These are phyloP conservation scores for Patagioenas fasciata DNA, from an alignment of 2,113 vertebrate genomes.

Conservation along the genomic window DNA sequence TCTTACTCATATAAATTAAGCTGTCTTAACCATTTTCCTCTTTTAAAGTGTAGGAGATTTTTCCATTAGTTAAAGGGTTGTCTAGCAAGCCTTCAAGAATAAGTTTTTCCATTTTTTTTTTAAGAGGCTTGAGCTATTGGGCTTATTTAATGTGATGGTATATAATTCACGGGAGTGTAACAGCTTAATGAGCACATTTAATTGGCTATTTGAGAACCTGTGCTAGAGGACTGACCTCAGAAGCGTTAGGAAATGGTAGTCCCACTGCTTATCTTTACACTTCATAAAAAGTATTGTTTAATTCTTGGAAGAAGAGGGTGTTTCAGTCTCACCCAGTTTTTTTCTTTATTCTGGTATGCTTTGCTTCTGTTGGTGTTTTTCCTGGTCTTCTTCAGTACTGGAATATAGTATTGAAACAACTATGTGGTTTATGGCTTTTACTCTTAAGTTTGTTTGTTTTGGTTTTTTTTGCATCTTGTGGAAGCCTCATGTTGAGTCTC, in stretches of 20 bases:
- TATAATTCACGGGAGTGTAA: neutral
- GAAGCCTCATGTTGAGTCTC: neutral
- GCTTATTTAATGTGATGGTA: neutral
- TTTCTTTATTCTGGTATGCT: constrained; percentile 8
- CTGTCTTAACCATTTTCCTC: constrained; percentile 20
- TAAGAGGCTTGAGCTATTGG: neutral
- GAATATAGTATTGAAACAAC: neutral
- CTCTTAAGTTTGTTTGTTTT: neutral
- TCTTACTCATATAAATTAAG: constrained; percentile 56
- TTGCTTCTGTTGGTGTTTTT: constrained; percentile 6
- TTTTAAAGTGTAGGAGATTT: constrained; percentile 21
- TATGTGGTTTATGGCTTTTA: neutral
- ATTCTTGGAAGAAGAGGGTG: constrained; percentile 39
- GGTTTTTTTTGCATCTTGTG: neutral
- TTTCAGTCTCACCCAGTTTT: neutral
- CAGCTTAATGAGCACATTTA: neutral
- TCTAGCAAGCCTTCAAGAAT: constrained; percentile 20
- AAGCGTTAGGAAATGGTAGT: constrained; percentile 18
- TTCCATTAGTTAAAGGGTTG: constrained; percentile 40
- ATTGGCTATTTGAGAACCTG: constrained; percentile 13
- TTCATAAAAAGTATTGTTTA: constrained; percentile 48
- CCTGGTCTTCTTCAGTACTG: neutral
- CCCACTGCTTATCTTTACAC: constrained; percentile 11
- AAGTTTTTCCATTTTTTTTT: constrained; percentile 21
- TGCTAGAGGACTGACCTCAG: neutral